Evolutionary conservation across 2,888 invertebrate genomes (phyloP), one percentile per base, ranked within the genome.

Genomic region (Scelioninae gen. 2): DNA sequence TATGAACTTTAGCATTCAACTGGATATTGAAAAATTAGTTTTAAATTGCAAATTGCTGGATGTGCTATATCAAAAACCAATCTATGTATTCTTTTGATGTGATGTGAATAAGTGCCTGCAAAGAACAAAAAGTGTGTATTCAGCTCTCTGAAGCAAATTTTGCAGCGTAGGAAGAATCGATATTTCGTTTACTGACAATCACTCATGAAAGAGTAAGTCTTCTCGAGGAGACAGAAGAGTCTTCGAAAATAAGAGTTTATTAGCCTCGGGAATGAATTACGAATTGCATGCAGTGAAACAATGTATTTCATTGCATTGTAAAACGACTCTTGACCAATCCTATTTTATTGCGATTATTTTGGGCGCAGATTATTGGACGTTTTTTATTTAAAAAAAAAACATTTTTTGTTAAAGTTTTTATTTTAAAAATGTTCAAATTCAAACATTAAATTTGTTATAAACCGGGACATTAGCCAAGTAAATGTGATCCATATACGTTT

Each of bases 81-180:
- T 61, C 69, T 64, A 39, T 41, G 46, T 43, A 53, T 33, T 46
- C 64, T 57, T 31, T 70, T 43, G 55, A 55, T 18, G 53, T 13
- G 37, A 60, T 35, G 37, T 60, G 15, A 53, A 63, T 25, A 61
- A 70, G 61, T 50, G 41, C 69, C 63, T 63, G 4, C 15, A 39
- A 55, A 65, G 46, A 53, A 50, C 41, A 39, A 69, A 69, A 69
- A 69, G 35, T 63, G 70, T 63, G 25, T 57, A 57, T 31, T 70
- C 70, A 70, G 57, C 70, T 57, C 37, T 63, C 63, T 48, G 57
- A 53, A 43, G 57, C 48, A 57, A 70, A 57, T 63, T 70, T 63
- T 70, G 70, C 70, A 63, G 63, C 43, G 63, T 63, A 57, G 19
- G 11, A 41, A 50, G 41, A 70, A 70, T 70, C 70, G 70, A 70